Evolutionary conservation across 2,113 vertebrate genomes (phyloP), one percentile per base, ranked within the genome.

Genomic region (Pampusana beccarii): DNA sequence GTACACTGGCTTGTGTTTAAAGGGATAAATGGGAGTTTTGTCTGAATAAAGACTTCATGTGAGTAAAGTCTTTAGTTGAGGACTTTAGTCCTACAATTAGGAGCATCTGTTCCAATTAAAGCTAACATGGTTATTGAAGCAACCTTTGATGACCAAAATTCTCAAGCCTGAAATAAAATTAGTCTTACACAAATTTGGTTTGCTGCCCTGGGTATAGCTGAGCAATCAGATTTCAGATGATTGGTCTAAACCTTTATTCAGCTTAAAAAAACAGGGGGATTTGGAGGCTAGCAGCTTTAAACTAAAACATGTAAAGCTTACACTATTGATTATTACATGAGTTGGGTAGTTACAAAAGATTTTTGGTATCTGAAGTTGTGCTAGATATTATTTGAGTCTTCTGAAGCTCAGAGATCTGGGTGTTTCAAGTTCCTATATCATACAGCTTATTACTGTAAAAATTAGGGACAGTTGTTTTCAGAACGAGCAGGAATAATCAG

Each of bases 141-240:
- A 91, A 92, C 17, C 75, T 96, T 86, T 95, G 82, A 94, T 94
- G 72, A 88, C 65, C 69, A 91, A 91, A 94, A 94, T 84, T 95
- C 64, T 90, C 69, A 86, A 80, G 58, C 86, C 71, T 80, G 57
- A 90, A 88, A 95, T 88, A 92, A 86, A 94, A 92, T 94, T 81
- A 95, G 54, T 79, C 70, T 81, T 75, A 90, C 93, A 91, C n/a
- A 93, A 85, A 94, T 92, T 72, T 75, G 21, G 28, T 94, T 95
- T 95, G 9, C 57, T 93, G 69, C 44, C 64, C 38, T 48, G 26
- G 29, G 81, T 82, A 67, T 48, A 92, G 61, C 44, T 89, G 48
- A 93, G 56, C 79, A 97, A 88, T 95, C 20, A 14, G 38, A 94
- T 96, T 93, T 94, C 60, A 90, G 93, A 83, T 90, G 56, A 80